Conservation (phyloP, 2,797 vertebrate genomes). For the Hozukius guyotensis region DNA sequence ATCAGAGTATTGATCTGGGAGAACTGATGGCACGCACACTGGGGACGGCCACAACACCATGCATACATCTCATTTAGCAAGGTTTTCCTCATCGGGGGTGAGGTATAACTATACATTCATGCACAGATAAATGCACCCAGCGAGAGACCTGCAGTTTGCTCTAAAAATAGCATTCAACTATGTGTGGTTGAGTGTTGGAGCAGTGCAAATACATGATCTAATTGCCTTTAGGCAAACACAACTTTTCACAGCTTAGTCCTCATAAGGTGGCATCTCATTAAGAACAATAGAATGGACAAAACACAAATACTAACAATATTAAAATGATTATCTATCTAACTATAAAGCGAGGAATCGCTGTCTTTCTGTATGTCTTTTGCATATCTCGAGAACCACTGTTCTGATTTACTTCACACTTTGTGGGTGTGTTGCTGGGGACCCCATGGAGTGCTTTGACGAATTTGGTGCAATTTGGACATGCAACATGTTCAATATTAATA, state of each 20-base stretch:
- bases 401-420: not conserved
- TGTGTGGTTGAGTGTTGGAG: not conserved
- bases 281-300: not conserved
- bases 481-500: too few species aligned
- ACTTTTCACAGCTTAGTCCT: not conserved
- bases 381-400: not conserved
- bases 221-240: not conserved
- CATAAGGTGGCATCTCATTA: not conserved
- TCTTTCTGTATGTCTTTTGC: too few species aligned
- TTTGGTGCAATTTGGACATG: too few species aligned
- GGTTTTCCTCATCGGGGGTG: conserved; percentile 46
- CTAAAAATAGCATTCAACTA: conserved; percentile 4
- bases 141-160: conserved; percentile 1
- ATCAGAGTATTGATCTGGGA: conserved; percentile 83
- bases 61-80: conserved; percentile 78
- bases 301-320: not conserved
- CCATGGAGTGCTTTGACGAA: too few species aligned
- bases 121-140: conserved; percentile 6
- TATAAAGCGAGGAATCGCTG: not conserved
- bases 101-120: conserved; percentile 30
- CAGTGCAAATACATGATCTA: not conserved
- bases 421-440: too few species aligned
- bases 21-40: conserved; percentile 72
- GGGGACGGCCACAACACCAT: conserved; percentile 59
- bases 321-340: not conserved